These are phyloP conservation scores for Apus apus DNA, from an alignment of 2,113 vertebrate genomes.

Conservation along the genomic window DNA sequence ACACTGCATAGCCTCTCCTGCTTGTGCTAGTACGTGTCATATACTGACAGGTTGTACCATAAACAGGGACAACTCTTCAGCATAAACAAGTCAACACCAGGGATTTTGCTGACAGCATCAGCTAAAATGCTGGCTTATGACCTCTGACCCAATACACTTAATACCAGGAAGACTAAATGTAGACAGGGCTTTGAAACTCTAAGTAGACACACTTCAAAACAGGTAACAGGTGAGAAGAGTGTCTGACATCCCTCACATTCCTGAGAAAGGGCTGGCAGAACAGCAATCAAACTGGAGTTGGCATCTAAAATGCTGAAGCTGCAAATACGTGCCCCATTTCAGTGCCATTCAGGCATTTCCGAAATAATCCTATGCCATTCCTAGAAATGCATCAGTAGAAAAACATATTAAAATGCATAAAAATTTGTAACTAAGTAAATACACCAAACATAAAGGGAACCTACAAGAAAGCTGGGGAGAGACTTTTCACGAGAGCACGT, in stretches of 20 bases:
- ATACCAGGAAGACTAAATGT: neutral
- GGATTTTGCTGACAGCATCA: neutral
- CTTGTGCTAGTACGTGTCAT: neutral
- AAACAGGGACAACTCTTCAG: neutral
- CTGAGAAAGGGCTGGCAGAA: neutral
- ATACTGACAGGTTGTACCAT: neutral
- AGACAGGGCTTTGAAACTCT: neutral
- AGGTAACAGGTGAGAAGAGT: neutral
- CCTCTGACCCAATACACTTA: neutral
- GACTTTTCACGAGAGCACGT: no score
- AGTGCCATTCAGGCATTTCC: neutral
- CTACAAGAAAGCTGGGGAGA: no score
- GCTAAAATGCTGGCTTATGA: neutral
- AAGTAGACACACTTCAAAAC: neutral
- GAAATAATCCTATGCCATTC: neutral
- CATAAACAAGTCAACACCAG: neutral
- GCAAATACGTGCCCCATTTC: neutral
- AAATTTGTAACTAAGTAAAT: neutral
- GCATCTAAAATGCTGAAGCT: neutral
- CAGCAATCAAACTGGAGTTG: neutral
- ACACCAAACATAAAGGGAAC: neutral
- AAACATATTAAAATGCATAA: neutral
- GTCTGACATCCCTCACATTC: rapidly evolving
- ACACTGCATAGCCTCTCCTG: neutral
- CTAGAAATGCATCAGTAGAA: no score